Evolutionary conservation across 2,888 invertebrate species (phyloP).

Genomic region (Lepidocyrtoides sp.): DNA sequence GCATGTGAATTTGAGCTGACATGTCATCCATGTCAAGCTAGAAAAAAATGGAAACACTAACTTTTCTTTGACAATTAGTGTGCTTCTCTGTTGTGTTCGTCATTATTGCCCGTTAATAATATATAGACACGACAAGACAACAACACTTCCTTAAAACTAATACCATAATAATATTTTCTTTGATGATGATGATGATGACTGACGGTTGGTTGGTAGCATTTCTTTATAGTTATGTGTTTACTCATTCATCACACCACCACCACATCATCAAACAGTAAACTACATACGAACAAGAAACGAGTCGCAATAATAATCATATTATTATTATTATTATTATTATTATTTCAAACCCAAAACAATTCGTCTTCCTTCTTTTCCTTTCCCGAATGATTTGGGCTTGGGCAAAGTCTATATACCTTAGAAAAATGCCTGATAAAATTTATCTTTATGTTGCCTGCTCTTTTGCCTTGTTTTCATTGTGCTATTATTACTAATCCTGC

Average conservation of each 20-base stretch:
- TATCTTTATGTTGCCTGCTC: slow-evolving; percentile 17
- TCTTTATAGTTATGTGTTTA: slow-evolving; percentile 4
- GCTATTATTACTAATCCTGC: slow-evolving; percentile 12
- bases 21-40: no score
- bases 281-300: background rate
- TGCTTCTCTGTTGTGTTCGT: background rate
- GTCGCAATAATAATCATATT: no score
- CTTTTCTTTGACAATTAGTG: no score
- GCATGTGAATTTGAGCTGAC: no score
- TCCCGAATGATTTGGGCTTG: no score
- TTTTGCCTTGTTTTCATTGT: background rate
- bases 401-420: no score
- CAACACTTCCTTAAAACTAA: background rate
- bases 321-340: background rate
- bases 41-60: no score
- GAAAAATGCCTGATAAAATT: slow-evolving; percentile 32
- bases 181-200: background rate
- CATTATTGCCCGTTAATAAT: background rate
- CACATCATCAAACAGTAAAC: slow-evolving; percentile 18
- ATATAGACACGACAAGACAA: background rate
- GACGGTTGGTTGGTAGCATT: background rate
- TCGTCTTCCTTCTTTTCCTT: background rate
- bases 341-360: background rate
- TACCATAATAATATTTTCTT: background rate
- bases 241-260: slow-evolving; percentile 4